Percentiles rank a stretch among this genome's conserved stretches.
These are phyloP conservation scores for Drosophila mauritiana DNA, from an alignment of 1,140 invertebrate species.

Conservation along the genomic window DNA sequence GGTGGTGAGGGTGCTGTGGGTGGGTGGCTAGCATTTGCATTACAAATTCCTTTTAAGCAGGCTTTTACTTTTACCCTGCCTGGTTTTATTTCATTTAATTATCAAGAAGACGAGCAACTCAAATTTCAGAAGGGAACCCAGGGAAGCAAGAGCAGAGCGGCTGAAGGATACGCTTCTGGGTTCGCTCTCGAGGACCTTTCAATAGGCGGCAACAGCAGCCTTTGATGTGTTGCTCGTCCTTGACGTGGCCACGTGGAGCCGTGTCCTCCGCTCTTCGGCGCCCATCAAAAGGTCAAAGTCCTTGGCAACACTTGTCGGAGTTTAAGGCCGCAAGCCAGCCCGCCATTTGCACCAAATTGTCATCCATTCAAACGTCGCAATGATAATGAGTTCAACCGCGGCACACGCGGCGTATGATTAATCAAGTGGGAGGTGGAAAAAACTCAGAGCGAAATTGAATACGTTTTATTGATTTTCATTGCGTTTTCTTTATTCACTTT, in stretches of 20 bases:
- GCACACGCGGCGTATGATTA: constrained; percentile 64
- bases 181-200: constrained; percentile 11
- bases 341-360: constrained; percentile 29
- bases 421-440: constrained; percentile 34
- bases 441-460: constrained; percentile 27
- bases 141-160: neutral
- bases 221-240: constrained; percentile 57
- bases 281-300: constrained; percentile 49
- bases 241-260: constrained; percentile 2
- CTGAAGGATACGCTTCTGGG: constrained; percentile 7
- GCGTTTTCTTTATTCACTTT: constrained; percentile 32
- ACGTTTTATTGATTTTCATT: constrained; percentile 60
- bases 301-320: constrained; percentile 62
- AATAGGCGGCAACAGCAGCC: constrained; percentile 9
- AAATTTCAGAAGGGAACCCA: constrained; percentile 24
- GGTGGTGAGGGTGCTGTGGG: neutral
- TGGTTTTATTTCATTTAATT: constrained; percentile 36
- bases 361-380: neutral
- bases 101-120: constrained; percentile 29
- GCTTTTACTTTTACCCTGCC: constrained; percentile 8
- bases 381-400: constrained; percentile 29
- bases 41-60: constrained; percentile 33
- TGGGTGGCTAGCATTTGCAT: constrained; percentile 41
- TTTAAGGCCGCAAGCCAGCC: constrained; percentile 5
- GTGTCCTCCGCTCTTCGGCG: constrained; percentile 9